These are phyloP conservation scores for Saccostrea glomerata DNA, from an alignment of 1,140 invertebrate genomes.

Conservation along the genomic window DNA sequence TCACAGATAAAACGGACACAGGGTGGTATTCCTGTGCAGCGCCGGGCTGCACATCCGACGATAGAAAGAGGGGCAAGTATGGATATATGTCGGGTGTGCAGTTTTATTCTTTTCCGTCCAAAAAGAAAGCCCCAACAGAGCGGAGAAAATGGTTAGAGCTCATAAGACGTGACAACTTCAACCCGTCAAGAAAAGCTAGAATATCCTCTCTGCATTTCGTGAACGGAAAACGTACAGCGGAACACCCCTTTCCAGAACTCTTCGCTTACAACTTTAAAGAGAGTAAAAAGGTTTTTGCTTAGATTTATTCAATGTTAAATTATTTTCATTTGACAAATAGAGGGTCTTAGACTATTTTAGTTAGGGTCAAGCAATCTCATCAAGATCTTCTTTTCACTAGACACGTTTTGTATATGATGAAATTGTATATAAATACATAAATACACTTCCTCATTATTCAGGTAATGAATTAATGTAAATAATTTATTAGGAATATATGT, in stretches of 20 bases:
- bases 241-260: conserved; percentile 39
- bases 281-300: conserved; percentile 7
- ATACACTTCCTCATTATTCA: not conserved
- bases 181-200: too few relatives aligned
- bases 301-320: not conserved
- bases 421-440: not conserved
- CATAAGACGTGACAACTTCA: not conserved
- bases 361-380: too few relatives aligned
- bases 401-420: not conserved
- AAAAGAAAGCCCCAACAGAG: conserved; percentile 9
- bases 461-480: not conserved
- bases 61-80: conserved; percentile 44
- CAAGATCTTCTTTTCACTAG: too few relatives aligned
- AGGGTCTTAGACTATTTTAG: too few relatives aligned
- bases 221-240: conserved; percentile 23
- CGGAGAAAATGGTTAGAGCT: conserved; percentile 41
- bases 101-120: conserved; percentile 37
- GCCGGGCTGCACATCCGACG: conserved; percentile 22
- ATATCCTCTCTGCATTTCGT: conserved; percentile 44
- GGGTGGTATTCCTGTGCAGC: conserved; percentile 38
- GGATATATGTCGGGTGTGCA: conserved; percentile 43
- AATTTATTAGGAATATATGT: not conserved
- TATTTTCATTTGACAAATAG: not conserved
- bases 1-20: not conserved
- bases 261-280: conserved; percentile 41